Evolutionary conservation across 1,140 invertebrate species (phyloP), one percentile per base, ranked within the genome.

Genomic region (Leptinotarsa texana): DNA sequence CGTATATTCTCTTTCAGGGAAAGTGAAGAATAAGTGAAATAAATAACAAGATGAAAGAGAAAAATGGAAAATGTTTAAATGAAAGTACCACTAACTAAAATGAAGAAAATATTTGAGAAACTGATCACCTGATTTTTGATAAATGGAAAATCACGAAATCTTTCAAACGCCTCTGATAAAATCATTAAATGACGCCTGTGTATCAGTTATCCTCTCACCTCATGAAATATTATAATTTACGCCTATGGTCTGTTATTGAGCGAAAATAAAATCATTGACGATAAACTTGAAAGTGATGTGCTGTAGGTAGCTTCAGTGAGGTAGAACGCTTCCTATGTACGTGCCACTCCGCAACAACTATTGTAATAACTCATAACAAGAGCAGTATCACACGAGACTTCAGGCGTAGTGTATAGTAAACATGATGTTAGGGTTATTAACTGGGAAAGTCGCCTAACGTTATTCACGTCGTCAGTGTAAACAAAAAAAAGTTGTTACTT

Each of bases 331-430:
- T 57, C 51, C 51, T 57, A 57, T 18, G 51, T 57, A 57, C 51
- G 51, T 57, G 51, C 51, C 51, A 57, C 51, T 57, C 51, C 51
- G 51, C 51, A 57, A 57, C 51, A 57, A 57, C 51, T 57, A 57
- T 57, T 57, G 51, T 57, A 57, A 57, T 57, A 57, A 57, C 51
- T 57, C 51, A 57, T 57, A 57, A 57, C 51, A 57, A 57, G 51
- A 57, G 51, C 51, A 57, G 51, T 57, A 57, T 57, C 51, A 57
- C 51, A 57, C 51, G 51, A 57, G 51, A 18, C 51, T 57, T 57
- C 51, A 57, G 51, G 4, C 17, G 51, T 57, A 18, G 15, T 57
- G 51, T 57, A 18, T 57, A 4, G 13, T 17, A 57, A 57, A 57
- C n/a, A 57, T 17, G 15, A 13, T 57, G 51, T n/a, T 13, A 57